Evolutionary conservation across 2,888 invertebrate species (phyloP), one percentile per base, ranked within the genome.

Genomic region (Celastrina argiolus): DNA sequence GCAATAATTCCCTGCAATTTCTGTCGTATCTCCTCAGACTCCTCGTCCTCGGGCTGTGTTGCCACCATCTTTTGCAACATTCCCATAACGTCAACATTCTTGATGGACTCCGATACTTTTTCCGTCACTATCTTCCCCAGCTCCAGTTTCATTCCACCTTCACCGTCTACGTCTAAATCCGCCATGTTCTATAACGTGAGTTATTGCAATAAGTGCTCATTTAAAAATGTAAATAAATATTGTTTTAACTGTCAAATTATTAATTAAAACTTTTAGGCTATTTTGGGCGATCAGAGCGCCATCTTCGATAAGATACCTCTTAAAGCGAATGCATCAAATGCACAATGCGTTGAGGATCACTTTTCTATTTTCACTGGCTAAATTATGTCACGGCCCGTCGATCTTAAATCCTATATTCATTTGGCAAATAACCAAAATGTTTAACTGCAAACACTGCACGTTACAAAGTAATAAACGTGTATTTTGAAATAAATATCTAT

Each of bases 51-150:
- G 0, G 84, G 79, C 0, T 79, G 74, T 0, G 75, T 73, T 0
- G 81, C 79, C 0, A 85, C 79, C 76, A 88, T 83, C 66, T 84
- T 88, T 70, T 86, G 79, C 0, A 89, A 69, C 1, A 87, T 75
- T 0, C 78, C 76, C 66, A 86, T 66, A 0, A 90, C 74, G 65
- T 91, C 89, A 74, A 87, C 79, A 56, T 85, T 86, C 71, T 81
- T 74, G 1, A 91, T 78, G 1, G 84, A 80, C 14, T 88, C 85
- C 0, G 80, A 69, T 1, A 90, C 66, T 70, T 88, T 82, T 6
- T 84, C 81, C 8, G 77, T 78, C 34, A 90, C 80, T 0, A 78
- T 74, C 5, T 75, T 78, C 0, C 83, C 85, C 0, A 90, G 67
- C 63, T 82, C 79, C 70, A 72, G 26, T 2, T 64, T 56, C 10